phyloP scores from a whole-genome alignment of 2,113 vertebrate species.

The Piprites chloris region DNA sequence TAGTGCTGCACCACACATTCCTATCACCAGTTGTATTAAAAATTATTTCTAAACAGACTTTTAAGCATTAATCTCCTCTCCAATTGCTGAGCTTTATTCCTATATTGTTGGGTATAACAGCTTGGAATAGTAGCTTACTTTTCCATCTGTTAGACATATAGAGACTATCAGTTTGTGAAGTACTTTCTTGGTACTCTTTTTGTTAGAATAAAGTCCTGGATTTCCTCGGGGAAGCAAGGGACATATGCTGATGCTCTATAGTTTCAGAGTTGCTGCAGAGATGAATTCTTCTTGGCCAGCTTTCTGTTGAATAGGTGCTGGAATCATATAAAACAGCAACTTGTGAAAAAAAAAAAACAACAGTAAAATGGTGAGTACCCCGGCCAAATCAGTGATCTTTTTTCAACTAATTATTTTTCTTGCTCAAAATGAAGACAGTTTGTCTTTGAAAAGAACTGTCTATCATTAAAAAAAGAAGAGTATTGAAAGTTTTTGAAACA shows the following conservation, averaged over 20 bases:
- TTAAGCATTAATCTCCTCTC: background rate
- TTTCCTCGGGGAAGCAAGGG: constrained; percentile 48
- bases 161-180: constrained; percentile 37
- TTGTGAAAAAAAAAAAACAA: background rate
- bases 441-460: constrained; percentile 48
- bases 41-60: background rate
- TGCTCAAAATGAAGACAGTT: constrained; percentile 52
- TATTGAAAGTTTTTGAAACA: constrained; percentile 65
- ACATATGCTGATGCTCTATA: constrained; percentile 46
- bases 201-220: constrained; percentile 52
- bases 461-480: constrained; percentile 54
- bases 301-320: constrained; percentile 61
- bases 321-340: constrained; percentile 62
- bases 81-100: background rate
- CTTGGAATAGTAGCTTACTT: background rate
- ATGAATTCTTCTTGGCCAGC: constrained; percentile 44
- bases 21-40: background rate
- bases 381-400: constrained; percentile 59
- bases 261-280: constrained; percentile 22
- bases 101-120: background rate
- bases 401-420: constrained; percentile 64
- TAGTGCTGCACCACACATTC: background rate
- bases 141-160: constrained; percentile 53
- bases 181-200: constrained; percentile 9
- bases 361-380: constrained; percentile 25